phyloP scores from a whole-genome alignment of 2,888 invertebrate genomes.

The Nephrotoma guestfalica region DNA sequence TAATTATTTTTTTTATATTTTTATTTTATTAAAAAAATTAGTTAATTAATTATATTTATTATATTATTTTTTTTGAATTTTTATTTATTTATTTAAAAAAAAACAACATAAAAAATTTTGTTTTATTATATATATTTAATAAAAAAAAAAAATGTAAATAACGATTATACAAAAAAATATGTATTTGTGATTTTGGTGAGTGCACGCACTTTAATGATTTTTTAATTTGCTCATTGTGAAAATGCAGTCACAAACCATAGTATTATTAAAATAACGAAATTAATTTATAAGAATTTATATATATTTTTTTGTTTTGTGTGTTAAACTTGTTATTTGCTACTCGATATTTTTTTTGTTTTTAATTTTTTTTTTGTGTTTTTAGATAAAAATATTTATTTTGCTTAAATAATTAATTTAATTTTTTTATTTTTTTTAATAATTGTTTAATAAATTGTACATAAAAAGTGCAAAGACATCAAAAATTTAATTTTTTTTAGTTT shows the following conservation, averaged over 20 bases:
- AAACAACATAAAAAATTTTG: neutral
- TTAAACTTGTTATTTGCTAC: neutral
- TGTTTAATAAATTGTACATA: conserved; percentile 1
- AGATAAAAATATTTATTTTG: neutral
- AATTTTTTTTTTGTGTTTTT: neutral
- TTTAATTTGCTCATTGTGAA: neutral
- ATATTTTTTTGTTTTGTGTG: neutral
- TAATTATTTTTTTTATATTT: neutral
- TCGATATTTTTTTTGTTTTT: neutral
- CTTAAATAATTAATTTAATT: neutral
- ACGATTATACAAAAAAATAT: neutral
- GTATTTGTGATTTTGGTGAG: neutral
- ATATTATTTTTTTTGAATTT: neutral
- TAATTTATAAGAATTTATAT: neutral
- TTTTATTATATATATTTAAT: neutral
- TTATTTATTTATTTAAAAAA: neutral
- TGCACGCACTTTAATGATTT: too few relatives aligned
- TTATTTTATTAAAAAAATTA: neutral
- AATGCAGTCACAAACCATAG: neutral
- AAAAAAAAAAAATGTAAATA: neutral
- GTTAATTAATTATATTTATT: neutral
- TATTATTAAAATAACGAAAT: neutral
- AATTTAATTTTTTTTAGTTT: neutral
- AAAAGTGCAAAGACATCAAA: conserved; percentile 4
- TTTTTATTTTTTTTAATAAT: neutral